phyloP scores from a whole-genome alignment of 2,888 invertebrate genomes.

The Metopia argyrocephala region DNA sequence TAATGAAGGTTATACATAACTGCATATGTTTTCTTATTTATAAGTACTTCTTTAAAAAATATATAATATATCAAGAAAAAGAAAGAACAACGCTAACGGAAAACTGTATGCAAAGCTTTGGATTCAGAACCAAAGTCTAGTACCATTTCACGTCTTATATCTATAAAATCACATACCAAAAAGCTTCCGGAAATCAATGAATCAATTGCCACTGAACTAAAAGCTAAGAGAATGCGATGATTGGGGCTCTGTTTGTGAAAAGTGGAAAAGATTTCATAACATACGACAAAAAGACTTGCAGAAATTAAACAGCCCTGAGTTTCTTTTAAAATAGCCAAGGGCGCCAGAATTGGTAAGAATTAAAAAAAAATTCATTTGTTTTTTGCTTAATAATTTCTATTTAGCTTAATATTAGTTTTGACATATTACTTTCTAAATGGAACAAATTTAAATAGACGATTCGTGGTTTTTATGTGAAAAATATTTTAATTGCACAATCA shows the following conservation, averaged over 20 bases:
- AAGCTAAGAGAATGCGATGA: constrained; percentile 19
- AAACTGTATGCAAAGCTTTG: constrained; percentile 9
- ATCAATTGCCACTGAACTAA: constrained; percentile 16
- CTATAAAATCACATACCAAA: too few species aligned
- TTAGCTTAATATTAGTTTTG: constrained; percentile 6
- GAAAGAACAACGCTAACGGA: constrained; percentile 19
- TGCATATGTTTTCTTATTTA: too few species aligned
- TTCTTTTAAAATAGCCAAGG: constrained; percentile 17
- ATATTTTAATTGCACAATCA: neutral
- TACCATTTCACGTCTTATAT: neutral
- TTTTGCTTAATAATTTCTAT: constrained; percentile 3
- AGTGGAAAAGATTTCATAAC: neutral
- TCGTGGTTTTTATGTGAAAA: neutral
- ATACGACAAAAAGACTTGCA: neutral
- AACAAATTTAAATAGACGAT: too few species aligned
- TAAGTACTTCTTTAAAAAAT: too few species aligned
- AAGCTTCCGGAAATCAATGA: constrained; percentile 27
- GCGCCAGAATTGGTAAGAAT: constrained; percentile 21
- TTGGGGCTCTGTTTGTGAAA: constrained; percentile 25
- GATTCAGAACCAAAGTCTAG: constrained; percentile 3
- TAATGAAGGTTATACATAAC: too few species aligned
- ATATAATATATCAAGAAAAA: constrained; percentile 20
- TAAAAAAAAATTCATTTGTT: neutral
- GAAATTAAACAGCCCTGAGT: neutral
- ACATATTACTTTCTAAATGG: constrained; percentile 18